These are phyloP conservation scores for Sebastes schlegelii DNA, from an alignment of 2,113 vertebrate species.

Conservation along the genomic window DNA sequence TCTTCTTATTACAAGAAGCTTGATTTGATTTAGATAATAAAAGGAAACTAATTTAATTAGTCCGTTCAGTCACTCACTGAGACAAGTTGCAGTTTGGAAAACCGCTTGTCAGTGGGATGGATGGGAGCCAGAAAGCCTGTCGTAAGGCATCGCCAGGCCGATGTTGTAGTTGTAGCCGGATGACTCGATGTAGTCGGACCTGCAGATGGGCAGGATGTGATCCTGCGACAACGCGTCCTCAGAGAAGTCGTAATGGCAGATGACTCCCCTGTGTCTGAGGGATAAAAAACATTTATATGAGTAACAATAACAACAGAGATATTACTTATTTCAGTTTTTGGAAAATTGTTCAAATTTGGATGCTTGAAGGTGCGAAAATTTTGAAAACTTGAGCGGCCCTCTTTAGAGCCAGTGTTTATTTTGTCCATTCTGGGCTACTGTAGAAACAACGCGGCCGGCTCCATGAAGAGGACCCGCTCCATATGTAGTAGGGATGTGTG, in stretches of 20 bases:
- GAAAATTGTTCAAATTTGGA: too few species aligned
- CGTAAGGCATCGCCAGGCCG: slow-evolving; percentile 88
- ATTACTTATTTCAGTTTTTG: background rate
- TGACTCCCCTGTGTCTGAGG: slow-evolving; percentile 89
- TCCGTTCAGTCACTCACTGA: background rate
- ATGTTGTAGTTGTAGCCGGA: slow-evolving; percentile 92
- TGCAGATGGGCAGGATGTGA: slow-evolving; percentile 91
- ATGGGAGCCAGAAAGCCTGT: slow-evolving; percentile 73
- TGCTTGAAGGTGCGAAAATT: too few species aligned
- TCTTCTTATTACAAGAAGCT: background rate
- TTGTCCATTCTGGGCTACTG: too few species aligned
- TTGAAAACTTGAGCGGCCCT: too few species aligned
- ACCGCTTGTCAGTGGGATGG: slow-evolving; percentile 44
- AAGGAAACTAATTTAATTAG: slow-evolving; percentile 2
- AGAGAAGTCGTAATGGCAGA: slow-evolving; percentile 92
- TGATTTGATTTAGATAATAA: background rate
- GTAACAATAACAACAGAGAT: background rate
- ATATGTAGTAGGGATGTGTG: too few species aligned
- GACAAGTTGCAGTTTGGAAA: background rate
- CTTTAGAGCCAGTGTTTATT: too few species aligned
- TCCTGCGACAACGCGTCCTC: slow-evolving; percentile 84
- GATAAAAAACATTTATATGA: background rate
- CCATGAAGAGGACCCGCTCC: too few species aligned
- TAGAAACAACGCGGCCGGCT: too few species aligned
- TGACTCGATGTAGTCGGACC: slow-evolving; percentile 83